phyloP scores from a whole-genome alignment of 2,113 vertebrate species.

The Oreochromis spilurus region DNA sequence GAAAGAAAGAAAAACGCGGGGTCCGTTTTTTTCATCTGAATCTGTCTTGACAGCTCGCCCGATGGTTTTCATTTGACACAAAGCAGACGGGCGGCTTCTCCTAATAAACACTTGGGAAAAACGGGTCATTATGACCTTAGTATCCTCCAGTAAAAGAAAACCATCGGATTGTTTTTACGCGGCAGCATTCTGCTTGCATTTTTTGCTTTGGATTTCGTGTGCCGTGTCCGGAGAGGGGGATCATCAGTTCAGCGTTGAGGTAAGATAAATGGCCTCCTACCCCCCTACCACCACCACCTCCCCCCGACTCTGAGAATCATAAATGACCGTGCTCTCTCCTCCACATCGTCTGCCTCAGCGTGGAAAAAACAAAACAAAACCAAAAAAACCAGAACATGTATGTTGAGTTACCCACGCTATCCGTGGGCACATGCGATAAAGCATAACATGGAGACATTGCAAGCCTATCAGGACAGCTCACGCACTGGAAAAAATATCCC shows the following conservation, averaged over 20 bases:
- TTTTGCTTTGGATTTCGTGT: slow-evolving; percentile 86
- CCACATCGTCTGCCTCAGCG: slow-evolving; percentile 28
- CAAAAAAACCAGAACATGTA: background rate
- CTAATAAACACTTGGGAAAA: slow-evolving; percentile 62
- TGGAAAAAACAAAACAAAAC: background rate
- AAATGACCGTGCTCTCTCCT: slow-evolving; percentile 46
- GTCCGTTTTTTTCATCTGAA: slow-evolving; percentile 17
- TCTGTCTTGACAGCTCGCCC: slow-evolving; percentile 44
- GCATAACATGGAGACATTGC: slow-evolving; percentile 9
- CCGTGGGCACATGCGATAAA: slow-evolving; percentile 14
- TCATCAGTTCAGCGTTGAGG: slow-evolving; percentile 94
- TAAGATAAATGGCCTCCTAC: slow-evolving; percentile 75
- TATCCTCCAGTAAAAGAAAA: slow-evolving; percentile 63
- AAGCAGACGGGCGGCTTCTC: slow-evolving; percentile 67
- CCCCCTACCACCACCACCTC: background rate
- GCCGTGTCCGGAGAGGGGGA: slow-evolving; percentile 83
- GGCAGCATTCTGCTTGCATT: slow-evolving; percentile 82
- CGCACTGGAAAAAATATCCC: background rate
- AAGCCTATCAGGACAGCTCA: slow-evolving; percentile 15
- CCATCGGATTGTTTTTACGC: slow-evolving; percentile 68
- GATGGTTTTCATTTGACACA: slow-evolving; percentile 63
- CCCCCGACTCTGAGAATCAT: slow-evolving; percentile 2
- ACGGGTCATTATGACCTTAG: slow-evolving; percentile 75
- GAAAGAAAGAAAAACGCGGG: background rate
- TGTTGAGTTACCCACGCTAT: background rate